Base-by-base conservation (phyloP, 2,113 vertebrate genomes). In the Dinomys branickii region DNA sequence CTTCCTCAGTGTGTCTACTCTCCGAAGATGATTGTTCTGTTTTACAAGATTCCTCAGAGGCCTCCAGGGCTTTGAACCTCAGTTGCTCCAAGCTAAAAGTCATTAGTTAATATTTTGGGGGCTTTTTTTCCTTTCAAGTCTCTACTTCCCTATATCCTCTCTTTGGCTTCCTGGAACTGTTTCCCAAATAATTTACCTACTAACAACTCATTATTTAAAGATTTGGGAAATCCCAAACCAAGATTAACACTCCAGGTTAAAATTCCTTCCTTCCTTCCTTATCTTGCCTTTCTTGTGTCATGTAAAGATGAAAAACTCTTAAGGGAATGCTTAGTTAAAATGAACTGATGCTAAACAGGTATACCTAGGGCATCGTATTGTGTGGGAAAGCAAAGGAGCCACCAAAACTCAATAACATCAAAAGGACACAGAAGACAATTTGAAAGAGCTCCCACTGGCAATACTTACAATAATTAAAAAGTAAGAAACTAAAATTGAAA, bases 171-270 rank as follows among this genome's bases (percentile, higher is more conserved):
- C 56, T 94, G 54, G 50, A 30, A 94, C 61, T 19, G 90, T 30
- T 52, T 92, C 41, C 14, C 5, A 88, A 93, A 52, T 59, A 80
- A 93, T 80, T 52, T 78, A 73, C 28, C 22, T 41, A 35, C 30
- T 17, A 3, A 28, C 20, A 67, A 44, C 5, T 78, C 54, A 93
- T n/a, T 65, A 56, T 59, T 77, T 87, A 28, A 75, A 47, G 38
- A 61, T 75, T 82, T 69, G 81, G 88, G 28, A 85, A 95, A 96
- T 67, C 12, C 38, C 84, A 94, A 84, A 82, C 20, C 41, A 90
- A 95, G 58, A 81, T 82, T 11, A 81, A 47, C 35, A 77, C 7
- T 71, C 5, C 7, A 88, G n/a, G 1, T 86, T 52, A 58, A 3
- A 61, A 58, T 44, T 33, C 83, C 3, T 61, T 78, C 38, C 50